Base-by-base conservation (phyloP, 2,113 vertebrate genomes). In the Lota lota region DNA sequence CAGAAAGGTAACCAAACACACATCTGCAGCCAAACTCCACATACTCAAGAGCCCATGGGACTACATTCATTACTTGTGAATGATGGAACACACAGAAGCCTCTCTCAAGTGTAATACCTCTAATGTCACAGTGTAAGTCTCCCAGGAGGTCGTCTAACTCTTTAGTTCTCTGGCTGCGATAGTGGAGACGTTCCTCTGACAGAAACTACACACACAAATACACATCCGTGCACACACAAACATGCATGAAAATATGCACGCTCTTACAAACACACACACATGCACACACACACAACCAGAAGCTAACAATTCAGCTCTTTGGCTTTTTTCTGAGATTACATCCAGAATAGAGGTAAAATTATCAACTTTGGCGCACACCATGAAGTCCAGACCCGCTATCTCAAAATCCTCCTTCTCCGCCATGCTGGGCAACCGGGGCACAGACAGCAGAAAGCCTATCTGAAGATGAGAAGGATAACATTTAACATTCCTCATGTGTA, bases 401-500 rank as follows among this genome's bases (percentile, higher is more conserved):
- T 96, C 93, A 17, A 98, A 99, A 83, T 96, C 94, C 54, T 85
- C 93, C 75, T 93, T 94, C 56, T 94, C 92, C 63, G 93, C 78
- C 97, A 99, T 99, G 64, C 74, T 92, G 69, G 95, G 92, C 36
- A 96, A 88, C 28, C 94, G 94, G 78, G 95, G 94, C 76, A 99
- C 83, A 72, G 93, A 94, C 12, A 99, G 94, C 63, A 99, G 92
- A 79, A 98, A 99, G 68, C 97, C 97, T 62, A 99, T 96, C 95
- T 95, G 85, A 20, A 28, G 50, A 68, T 36, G 2, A 70, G 28
- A 19, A 51, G 33, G 16, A 47, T 47, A 47, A 10, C 12, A 8
- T 10, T 47, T 47, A 47, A 10, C 12, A 47, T 14, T 14, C 40
- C 6, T 47, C 40, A 47, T 47, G 28, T 33, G 28, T 3, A 33